Base-by-base conservation (phyloP, 2,113 vertebrate genomes). In the Oryzias javanicus region DNA sequence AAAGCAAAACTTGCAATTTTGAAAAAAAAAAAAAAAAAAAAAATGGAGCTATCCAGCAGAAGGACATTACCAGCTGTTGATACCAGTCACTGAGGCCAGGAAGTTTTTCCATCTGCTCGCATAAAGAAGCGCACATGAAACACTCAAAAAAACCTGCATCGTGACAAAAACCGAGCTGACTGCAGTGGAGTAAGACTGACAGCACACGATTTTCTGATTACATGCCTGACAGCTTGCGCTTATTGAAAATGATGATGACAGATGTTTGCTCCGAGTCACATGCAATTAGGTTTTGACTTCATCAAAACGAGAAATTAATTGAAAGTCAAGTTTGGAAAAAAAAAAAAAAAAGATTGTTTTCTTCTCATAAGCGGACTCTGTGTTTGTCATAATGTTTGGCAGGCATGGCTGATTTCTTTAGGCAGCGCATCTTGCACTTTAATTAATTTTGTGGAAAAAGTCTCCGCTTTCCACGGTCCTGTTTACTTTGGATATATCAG, bases 191-290 rank as follows among this genome's bases (percentile, higher is more conserved):
- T 57, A 61, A 88, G 89, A 91, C 70, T 91, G 89, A 89, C 88
- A 90, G 84, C 73, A 72, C 79, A 79, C 79, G 85, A 83, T 88
- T 88, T 88, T 86, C 78, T 88, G 84, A 88, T 90, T 91, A 89
- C 83, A 87, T 86, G 89, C 79, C 80, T 88, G 88, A 89, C 87
- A 90, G 84, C 79, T 81, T 80, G 65, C 82, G 79, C 84, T 88
- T 78, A 89, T 76, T 85, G 86, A 78, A 90, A 91, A 82, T 79
- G 78, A 90, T 81, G 84, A 81, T 82, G 84, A 86, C 88, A 91
- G 88, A 89, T 90, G 88, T 89, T 90, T 86, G 77, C 82, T 86
- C 77, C 64, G 78, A 78, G 78, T 85, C 82, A 79, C 76, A 72
- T 65, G 70, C 88, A 88, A 86, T 90, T 86, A 89, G 63, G 71